Evolutionary conservation across 2,888 invertebrate genomes (phyloP).

Genomic region (Heliothis peltigera): DNA sequence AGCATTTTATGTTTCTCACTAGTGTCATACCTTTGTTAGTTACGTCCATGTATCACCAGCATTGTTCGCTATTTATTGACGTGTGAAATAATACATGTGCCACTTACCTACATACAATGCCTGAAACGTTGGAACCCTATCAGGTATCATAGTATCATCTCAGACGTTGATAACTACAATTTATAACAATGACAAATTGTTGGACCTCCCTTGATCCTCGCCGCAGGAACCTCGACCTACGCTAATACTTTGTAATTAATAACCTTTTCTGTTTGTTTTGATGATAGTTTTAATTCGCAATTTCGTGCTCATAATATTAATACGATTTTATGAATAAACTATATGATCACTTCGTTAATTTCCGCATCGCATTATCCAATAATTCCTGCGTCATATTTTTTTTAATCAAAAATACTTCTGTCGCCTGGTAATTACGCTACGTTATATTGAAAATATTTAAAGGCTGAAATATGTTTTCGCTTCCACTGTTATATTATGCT

Average conservation of each 20-base stretch:
- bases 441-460: slow-evolving; percentile 45
- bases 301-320: not conserved
- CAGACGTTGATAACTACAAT: slow-evolving; percentile 52
- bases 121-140: slow-evolving; percentile 58
- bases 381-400: slow-evolving; percentile 40
- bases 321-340: slow-evolving; percentile 11
- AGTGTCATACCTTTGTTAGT: slow-evolving; percentile 39
- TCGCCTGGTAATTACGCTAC: slow-evolving; percentile 33
- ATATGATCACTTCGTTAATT: slow-evolving; percentile 24
- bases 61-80: slow-evolving; percentile 64
- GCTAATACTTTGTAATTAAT: slow-evolving; percentile 48
- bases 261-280: slow-evolving; percentile 15
- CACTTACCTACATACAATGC: slow-evolving; percentile 31
- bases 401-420: slow-evolving; percentile 46
- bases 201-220: slow-evolving; percentile 26
- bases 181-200: slow-evolving; percentile 54
- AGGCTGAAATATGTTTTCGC: slow-evolving; percentile 30
- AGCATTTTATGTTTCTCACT: slow-evolving; percentile 45
- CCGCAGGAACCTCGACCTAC: slow-evolving; percentile 26
- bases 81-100: slow-evolving; percentile 64
- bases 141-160: slow-evolving; percentile 43
- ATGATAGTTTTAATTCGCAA: not conserved
- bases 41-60: slow-evolving; percentile 43
- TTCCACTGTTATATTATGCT: slow-evolving; percentile 17
- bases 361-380: slow-evolving; percentile 29